Base-by-base conservation (phyloP, 2,888 invertebrate species). In the Agriopis marginaria region DNA sequence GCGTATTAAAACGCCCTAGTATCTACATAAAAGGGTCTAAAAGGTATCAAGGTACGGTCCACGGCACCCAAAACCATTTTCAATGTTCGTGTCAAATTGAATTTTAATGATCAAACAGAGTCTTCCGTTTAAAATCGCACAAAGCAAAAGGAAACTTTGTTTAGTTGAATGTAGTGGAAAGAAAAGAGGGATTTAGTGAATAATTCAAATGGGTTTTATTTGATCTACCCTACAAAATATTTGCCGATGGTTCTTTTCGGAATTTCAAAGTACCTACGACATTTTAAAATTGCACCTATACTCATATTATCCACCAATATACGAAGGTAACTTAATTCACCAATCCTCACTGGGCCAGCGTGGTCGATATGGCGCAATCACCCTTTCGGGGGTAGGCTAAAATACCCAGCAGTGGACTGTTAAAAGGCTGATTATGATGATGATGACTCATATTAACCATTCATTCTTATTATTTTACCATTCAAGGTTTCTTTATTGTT, bases 21-120 rank as follows among this genome's bases (percentile, higher is more conserved):
- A 73, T 75, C 65, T 68, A 76, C 75, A 73, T 79, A 78, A 81
- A 69, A 82, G 77, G 71, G 73, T 72, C 74, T 68, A 70, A 70
- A 75, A 78, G 78, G 74, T 75, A 68, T 75, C 76, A 76, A 77
- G 77, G 77, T 77, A 74, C 68, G 60, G 71, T 70, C 76, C 51
- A 62, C 70, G 75, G 69, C 77, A 75, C 77, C 75, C 72, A 75
- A 79, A 76, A 82, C 77, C 79, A 75, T 78, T 80, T 73, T 77
- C 73, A 82, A 82, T 79, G 74, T 79, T 66, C 77, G 78, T 80
- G 81, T 81, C 81, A 81, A 84, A 84, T 84, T 83, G 80, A 83
- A 83, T 82, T 83, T 84, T 81, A 83, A 81, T 83, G 82, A 81
- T 79, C 76, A 75, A 76, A 76, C 66, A 70, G 71, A 75, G 77